These are phyloP conservation scores for Thymelicus lineola DNA, from an alignment of 2,888 invertebrate genomes.

Conservation along the genomic window DNA sequence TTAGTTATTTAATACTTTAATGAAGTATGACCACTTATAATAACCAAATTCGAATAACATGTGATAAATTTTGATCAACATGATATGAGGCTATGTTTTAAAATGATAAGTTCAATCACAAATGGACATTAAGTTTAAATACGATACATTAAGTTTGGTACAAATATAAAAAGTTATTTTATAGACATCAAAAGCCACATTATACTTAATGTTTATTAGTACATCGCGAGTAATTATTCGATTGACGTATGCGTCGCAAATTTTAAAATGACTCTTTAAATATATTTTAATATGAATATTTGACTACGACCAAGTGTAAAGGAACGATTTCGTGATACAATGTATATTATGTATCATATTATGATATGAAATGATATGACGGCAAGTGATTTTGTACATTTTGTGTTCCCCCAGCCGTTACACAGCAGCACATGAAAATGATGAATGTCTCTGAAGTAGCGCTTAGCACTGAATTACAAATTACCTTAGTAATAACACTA, in stretches of 20 bases:
- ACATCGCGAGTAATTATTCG: constrained; percentile 14
- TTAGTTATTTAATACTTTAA: constrained; percentile 43
- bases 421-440: constrained; percentile 35
- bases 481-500: constrained; percentile 34
- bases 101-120: constrained; percentile 7
- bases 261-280: constrained; percentile 36
- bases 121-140: constrained; percentile 17
- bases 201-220: constrained; percentile 11
- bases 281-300: constrained; percentile 33
- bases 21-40: neutral
- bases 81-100: constrained; percentile 8
- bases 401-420: constrained; percentile 53
- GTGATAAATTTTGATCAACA: neutral
- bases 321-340: constrained; percentile 38
- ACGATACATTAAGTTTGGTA: constrained; percentile 25
- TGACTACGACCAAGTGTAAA: constrained; percentile 38
- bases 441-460: constrained; percentile 40
- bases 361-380: constrained; percentile 82
- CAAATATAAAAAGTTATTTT: constrained; percentile 36
- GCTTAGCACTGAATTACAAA: constrained; percentile 45
- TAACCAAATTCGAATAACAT: constrained; percentile 10
- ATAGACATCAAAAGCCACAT: constrained; percentile 32
- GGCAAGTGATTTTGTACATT: constrained; percentile 78
- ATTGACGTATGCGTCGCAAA: constrained; percentile 14
- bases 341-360: constrained; percentile 5